phyloP scores from a whole-genome alignment of 2,888 invertebrate species.

The Masnerella sp. region DNA sequence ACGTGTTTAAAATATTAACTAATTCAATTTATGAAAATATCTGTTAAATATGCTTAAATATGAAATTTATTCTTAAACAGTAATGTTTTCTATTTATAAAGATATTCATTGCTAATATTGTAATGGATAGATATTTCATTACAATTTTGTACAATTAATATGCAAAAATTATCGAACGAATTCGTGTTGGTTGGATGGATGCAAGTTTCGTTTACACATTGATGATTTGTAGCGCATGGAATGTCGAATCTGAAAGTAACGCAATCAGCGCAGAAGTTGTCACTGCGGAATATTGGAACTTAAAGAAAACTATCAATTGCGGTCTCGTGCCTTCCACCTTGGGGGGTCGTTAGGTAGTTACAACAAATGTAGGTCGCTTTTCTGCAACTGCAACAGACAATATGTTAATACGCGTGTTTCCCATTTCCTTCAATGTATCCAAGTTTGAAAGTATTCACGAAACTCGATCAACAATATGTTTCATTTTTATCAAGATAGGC shows the following conservation, averaged over 20 bases:
- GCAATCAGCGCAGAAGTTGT: conserved; percentile 29
- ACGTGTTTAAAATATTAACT: too few species aligned
- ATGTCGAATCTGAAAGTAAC: conserved; percentile 17
- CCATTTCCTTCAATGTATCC: too few species aligned
- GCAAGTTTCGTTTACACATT: conserved; percentile 26
- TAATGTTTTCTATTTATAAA: too few species aligned
- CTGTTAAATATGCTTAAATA: too few species aligned
- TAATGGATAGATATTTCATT: conserved; percentile 33
- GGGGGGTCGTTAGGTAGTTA: conserved; percentile 53
- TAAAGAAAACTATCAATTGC: conserved; percentile 55
- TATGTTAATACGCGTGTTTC: conserved; percentile 4
- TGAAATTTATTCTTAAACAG: too few species aligned
- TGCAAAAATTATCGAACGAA: conserved; percentile 17
- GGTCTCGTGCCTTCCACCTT: conserved; percentile 58
- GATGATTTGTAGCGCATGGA: conserved; percentile 31
- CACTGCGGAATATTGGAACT: conserved; percentile 39
- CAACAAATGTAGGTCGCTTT: conserved; percentile 53
- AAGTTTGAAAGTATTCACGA: too few species aligned
- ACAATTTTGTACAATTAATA: conserved; percentile 24
- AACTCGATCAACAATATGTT: too few species aligned
- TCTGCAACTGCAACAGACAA: conserved; percentile 56
- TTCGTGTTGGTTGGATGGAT: conserved; percentile 44
- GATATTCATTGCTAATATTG: too few species aligned
- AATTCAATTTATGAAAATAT: too few species aligned
- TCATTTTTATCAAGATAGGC: too few species aligned